Conservation (phyloP, 2,888 invertebrate species). For the Polydrusus pterygomalis region DNA sequence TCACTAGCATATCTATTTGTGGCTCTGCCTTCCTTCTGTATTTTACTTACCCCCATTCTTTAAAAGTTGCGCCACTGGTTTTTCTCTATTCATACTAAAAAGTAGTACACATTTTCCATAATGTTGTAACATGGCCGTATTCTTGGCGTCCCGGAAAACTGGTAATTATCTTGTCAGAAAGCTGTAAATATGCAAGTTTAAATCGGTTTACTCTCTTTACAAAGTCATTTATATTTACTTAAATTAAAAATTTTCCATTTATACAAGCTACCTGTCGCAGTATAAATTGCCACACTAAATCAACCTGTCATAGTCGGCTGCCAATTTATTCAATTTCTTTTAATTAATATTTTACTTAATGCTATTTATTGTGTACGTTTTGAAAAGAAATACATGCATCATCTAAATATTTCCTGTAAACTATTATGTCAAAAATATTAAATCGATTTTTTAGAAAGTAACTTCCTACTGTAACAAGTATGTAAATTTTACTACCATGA, state of each 20-base stretch:
- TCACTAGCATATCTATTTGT: too few species aligned
- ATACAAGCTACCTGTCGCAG: slow-evolving; percentile 49
- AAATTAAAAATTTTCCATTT: slow-evolving; percentile 47
- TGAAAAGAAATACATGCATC: slow-evolving; percentile 13
- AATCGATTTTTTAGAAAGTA: background rate
- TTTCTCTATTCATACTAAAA: background rate
- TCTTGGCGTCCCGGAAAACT: slow-evolving; percentile 24
- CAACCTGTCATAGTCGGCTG: slow-evolving; percentile 41
- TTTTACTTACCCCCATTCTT: too few species aligned
- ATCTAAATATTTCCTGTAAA: slow-evolving; percentile 1
- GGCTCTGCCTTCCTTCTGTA: too few species aligned
- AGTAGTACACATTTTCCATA: background rate
- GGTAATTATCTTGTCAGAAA: slow-evolving; percentile 34
- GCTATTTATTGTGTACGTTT: slow-evolving; percentile 43
- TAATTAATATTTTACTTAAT: slow-evolving; percentile 43
- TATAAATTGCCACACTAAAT: slow-evolving; percentile 50
- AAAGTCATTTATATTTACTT: slow-evolving; percentile 38
- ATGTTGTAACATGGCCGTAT: background rate
- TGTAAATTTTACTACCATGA: too few species aligned
- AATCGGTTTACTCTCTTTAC: slow-evolving; percentile 39
- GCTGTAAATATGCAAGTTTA: slow-evolving; percentile 31
- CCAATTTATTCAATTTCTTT: slow-evolving; percentile 48
- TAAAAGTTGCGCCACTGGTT: too few species aligned
- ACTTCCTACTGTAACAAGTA: too few species aligned
- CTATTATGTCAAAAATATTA: slow-evolving; percentile 2